Conservation (phyloP, 2,888 invertebrate genomes). For the Harpalus rubripes region DNA sequence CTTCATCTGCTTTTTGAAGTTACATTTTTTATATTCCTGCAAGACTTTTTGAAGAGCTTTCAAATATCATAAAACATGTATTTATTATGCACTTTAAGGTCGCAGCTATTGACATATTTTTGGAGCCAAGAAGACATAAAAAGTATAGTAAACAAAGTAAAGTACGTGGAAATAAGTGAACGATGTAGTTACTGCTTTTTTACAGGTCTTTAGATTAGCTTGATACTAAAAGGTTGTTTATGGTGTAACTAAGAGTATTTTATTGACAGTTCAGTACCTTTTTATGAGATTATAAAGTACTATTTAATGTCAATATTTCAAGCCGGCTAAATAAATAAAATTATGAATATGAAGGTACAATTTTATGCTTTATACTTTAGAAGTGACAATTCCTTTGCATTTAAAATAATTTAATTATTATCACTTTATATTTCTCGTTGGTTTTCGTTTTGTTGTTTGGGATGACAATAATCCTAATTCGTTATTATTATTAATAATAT, state of each 20-base stretch:
- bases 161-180: constrained; percentile 38
- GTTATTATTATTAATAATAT: too few relatives aligned
- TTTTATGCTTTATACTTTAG: neutral
- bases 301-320: neutral
- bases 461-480: too few relatives aligned
- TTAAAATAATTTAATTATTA: too few relatives aligned
- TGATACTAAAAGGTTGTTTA: constrained; percentile 38
- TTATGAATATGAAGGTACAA: neutral
- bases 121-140: neutral
- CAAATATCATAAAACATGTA: constrained; percentile 13
- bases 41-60: constrained; percentile 8
- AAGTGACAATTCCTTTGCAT: too few relatives aligned
- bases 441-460: too few relatives aligned
- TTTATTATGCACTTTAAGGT: constrained; percentile 15
- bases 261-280: neutral
- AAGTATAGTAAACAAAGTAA: constrained; percentile 38
- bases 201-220: constrained; percentile 31
- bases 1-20: too few relatives aligned
- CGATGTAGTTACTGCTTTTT: constrained; percentile 28
- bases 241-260: neutral
- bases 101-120: constrained; percentile 6
- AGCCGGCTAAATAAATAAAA: neutral
- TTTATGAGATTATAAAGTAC: constrained; percentile 13
- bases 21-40: neutral
- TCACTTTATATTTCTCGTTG: too few relatives aligned